phyloP scores from a whole-genome alignment of 2,797 vertebrate genomes.

The Megaceryle alcyon region DNA sequence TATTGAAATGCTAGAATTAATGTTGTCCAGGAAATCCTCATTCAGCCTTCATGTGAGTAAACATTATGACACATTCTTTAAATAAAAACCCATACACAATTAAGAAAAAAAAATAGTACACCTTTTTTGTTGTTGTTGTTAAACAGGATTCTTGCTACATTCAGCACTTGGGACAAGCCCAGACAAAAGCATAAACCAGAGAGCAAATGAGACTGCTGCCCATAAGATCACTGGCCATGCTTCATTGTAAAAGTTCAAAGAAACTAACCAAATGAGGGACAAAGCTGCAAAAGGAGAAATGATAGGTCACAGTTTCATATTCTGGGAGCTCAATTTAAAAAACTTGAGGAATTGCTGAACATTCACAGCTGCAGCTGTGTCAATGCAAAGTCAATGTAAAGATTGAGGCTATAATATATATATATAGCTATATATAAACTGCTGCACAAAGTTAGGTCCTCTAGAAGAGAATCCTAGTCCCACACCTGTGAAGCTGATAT shows the following conservation, averaged over 20 bases:
- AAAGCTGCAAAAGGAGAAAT: conserved; percentile 21
- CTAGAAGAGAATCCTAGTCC: conserved; percentile 10
- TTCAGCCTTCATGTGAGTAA: background rate
- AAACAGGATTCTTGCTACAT: background rate
- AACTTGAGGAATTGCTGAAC: conserved; percentile 60
- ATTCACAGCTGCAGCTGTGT: conserved; percentile 65
- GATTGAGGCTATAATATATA: conserved; percentile 25
- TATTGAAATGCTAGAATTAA: background rate
- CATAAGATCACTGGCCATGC: background rate
- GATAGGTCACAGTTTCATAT: conserved; percentile 20
- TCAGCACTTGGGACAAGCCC: background rate
- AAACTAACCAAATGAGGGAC: background rate
- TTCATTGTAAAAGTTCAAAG: conserved; percentile 23
- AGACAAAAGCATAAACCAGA: background rate
- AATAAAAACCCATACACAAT: background rate
- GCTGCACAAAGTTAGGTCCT: conserved; percentile 18
- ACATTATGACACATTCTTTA: background rate
- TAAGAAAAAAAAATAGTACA: background rate
- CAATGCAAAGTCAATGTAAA: conserved; percentile 52
- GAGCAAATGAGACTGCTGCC: background rate
- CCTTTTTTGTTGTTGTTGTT: background rate
- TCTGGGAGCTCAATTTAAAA: conserved; percentile 52
- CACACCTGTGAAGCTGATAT: background rate
- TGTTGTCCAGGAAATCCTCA: background rate
- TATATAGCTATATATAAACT: conserved; percentile 55